phyloP scores from a whole-genome alignment of 2,888 invertebrate genomes.

The Tridacna gigas region DNA sequence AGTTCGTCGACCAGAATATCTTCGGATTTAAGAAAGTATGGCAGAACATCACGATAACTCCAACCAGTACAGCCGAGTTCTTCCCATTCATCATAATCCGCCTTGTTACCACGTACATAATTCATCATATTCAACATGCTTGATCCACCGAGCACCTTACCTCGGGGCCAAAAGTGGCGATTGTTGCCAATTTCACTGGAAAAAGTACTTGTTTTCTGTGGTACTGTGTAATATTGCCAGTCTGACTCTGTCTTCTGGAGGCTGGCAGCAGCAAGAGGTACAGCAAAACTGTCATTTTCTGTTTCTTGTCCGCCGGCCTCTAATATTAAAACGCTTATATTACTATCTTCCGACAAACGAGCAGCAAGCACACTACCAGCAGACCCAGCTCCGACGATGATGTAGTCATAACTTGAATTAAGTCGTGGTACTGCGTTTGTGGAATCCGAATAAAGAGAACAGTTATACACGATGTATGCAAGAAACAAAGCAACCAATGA shows the following conservation, averaged over 20 bases:
- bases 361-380: conserved; percentile 86
- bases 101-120: conserved; percentile 47
- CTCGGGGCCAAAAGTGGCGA: conserved; percentile 95
- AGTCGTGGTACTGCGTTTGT: conserved; percentile 12
- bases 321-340: conserved; percentile 79
- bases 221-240: conserved; percentile 85
- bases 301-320: conserved; percentile 86
- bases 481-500: neutral
- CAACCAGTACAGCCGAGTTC: conserved; percentile 49
- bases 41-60: conserved; percentile 58
- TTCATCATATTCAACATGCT: conserved; percentile 94
- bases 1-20: conserved; percentile 41
- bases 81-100: conserved; percentile 59
- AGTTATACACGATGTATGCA: neutral
- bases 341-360: conserved; percentile 83
- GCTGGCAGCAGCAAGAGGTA: conserved; percentile 85
- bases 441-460: neutral
- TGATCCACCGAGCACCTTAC: conserved; percentile 95
- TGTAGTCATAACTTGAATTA: conserved; percentile 39
- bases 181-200: conserved; percentile 74
- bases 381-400: conserved; percentile 85
- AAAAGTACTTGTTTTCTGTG: conserved; percentile 79
- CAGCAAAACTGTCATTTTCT: conserved; percentile 81
- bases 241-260: conserved; percentile 76
- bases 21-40: conserved; percentile 59